These are phyloP conservation scores for Aurelia sp. DNA, from an alignment of 30 jellyfish, hydroid and myxozoan genomes.

Conservation along the genomic window DNA sequence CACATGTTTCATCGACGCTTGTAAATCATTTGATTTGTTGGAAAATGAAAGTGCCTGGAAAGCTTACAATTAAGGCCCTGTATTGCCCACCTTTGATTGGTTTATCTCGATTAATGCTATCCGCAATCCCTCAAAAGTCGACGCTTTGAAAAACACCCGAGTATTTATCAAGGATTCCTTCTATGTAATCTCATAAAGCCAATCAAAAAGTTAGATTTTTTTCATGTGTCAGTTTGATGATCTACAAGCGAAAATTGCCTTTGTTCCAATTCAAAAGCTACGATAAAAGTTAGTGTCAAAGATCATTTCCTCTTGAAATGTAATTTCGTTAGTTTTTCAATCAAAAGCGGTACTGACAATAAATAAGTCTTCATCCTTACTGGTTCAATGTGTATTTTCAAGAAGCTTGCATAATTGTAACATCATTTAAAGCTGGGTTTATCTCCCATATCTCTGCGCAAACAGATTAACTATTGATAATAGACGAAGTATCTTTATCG, in stretches of 20 bases:
- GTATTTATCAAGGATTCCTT: not conserved
- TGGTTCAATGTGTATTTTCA: no score
- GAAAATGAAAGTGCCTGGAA: no score
- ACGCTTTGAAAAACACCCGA: not conserved
- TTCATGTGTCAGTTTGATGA: slow-evolving; percentile 24
- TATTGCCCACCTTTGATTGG: no score
- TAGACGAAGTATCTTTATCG: slow-evolving; percentile 28
- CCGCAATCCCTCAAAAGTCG: no score
- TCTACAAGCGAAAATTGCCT: not conserved
- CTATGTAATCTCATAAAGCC: slow-evolving; percentile 15
- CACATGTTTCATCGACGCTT: no score
- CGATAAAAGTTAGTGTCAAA: slow-evolving; percentile 47
- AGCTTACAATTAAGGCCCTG: no score
- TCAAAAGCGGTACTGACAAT: slow-evolving; percentile 27
- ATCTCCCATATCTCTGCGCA: slow-evolving; percentile 40
- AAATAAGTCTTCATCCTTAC: slow-evolving; percentile 6
- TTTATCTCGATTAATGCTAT: no score
- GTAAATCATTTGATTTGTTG: no score
- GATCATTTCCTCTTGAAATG: slow-evolving; percentile 32
- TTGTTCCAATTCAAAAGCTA: slow-evolving; percentile 12
- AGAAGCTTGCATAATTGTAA: slow-evolving; percentile 18
- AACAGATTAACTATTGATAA: slow-evolving; percentile 23
- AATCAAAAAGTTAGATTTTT: not conserved
- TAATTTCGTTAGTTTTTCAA: slow-evolving; percentile 38
- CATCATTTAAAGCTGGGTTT: slow-evolving; percentile 41